Conservation (phyloP, 1,140 invertebrate species). For the Chelonus insularis region DNA sequence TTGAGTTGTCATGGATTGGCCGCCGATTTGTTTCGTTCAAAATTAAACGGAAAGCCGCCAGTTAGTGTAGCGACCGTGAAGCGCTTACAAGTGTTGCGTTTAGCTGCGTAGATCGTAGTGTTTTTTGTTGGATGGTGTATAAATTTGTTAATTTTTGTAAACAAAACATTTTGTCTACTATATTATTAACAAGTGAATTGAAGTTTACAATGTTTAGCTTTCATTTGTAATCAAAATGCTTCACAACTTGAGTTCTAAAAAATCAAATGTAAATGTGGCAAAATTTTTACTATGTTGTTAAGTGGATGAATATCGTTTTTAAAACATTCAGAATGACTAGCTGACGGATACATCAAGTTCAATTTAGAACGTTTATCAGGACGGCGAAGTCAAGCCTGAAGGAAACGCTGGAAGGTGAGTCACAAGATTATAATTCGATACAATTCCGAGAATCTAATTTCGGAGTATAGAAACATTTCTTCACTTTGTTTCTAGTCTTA, state of each 20-base stretch:
- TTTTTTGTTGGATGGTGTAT: conserved; percentile 28
- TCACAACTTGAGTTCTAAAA: not conserved
- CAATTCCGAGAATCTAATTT: too few relatives aligned
- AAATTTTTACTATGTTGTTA: not conserved
- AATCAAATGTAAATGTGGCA: not conserved
- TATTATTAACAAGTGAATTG: too few relatives aligned
- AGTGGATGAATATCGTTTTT: not conserved
- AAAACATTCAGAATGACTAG: conserved; percentile 33
- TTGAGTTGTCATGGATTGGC: conserved; percentile 13
- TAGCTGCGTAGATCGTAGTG: conserved; percentile 42
- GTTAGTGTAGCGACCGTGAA: conserved; percentile 46
- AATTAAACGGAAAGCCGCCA: conserved; percentile 38
- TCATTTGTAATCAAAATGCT: too few relatives aligned
- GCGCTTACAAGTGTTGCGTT: conserved; percentile 38
- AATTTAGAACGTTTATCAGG: conserved; percentile 24
- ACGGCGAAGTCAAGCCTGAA: conserved; percentile 28
- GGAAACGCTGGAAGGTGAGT: conserved; percentile 40
- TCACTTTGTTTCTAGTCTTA: too few relatives aligned
- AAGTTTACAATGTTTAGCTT: too few relatives aligned
- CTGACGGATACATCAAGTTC: conserved; percentile 40
- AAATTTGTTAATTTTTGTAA: conserved; percentile 10
- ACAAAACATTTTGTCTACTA: not conserved
- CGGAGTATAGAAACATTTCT: too few relatives aligned
- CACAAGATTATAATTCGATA: too few relatives aligned
- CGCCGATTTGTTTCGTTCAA: conserved; percentile 14